A percentile compares a stretch with the other conserved stretches of the same genome.
Conservation (phyloP, 2,797 vertebrate species). For the Setipinna tenuifilis region DNA sequence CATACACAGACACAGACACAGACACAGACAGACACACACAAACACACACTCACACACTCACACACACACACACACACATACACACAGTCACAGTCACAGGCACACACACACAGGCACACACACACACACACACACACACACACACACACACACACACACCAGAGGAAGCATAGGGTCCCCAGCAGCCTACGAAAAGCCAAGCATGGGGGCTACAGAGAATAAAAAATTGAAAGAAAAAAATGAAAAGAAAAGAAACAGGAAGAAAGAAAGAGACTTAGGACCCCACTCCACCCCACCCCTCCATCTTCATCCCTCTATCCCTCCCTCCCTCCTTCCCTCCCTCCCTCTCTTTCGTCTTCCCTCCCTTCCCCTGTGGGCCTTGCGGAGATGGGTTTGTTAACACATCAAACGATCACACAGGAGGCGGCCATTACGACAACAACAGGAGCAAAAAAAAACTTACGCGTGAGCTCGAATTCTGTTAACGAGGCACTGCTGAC, state of each 20-base stretch:
- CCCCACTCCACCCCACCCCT: too few relatives aligned
- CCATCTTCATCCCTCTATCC: background rate
- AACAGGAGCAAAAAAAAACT: constrained; percentile 62
- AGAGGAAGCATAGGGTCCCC: background rate
- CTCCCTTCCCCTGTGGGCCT: background rate
- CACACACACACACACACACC: too few relatives aligned
- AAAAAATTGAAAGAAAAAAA: background rate
- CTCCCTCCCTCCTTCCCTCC: background rate
- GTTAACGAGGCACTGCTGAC: constrained; percentile 81
- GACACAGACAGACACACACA: background rate
- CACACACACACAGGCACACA: too few relatives aligned
- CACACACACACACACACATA: too few relatives aligned
- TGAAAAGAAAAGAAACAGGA: background rate
- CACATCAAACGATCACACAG: constrained; percentile 16
- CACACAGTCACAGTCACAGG: too few relatives aligned
- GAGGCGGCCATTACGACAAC: constrained; percentile 39
- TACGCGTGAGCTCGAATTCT: constrained; percentile 81
- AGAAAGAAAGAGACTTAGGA: background rate
- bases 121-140: too few relatives aligned
- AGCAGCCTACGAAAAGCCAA: background rate
- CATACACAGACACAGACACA: background rate
- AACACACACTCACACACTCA: too few relatives aligned
- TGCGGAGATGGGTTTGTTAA: background rate
- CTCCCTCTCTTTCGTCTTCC: background rate
- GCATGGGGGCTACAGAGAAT: background rate